Conservation (phyloP, 2,888 invertebrate genomes). For the Drosophila demipolita region DNA sequence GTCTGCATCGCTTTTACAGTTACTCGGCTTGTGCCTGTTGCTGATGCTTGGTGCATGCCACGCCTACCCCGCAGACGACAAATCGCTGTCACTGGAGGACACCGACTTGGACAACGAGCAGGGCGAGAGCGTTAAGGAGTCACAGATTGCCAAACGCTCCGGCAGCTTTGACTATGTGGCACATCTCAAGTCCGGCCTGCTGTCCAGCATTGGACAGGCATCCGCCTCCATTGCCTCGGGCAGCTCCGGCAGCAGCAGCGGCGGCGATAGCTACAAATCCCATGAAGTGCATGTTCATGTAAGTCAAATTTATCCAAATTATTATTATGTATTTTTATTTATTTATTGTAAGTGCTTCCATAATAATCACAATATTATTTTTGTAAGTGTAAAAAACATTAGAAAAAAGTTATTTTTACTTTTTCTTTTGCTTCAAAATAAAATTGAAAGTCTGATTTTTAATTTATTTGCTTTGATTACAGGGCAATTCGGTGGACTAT, state of each 20-base stretch:
- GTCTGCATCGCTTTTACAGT: conserved; percentile 27
- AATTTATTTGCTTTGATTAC: background rate
- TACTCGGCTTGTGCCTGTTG: conserved; percentile 51
- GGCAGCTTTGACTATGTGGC: conserved; percentile 84
- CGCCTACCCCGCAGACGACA: conserved; percentile 75
- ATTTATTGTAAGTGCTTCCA: too few relatives aligned
- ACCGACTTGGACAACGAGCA: conserved; percentile 81
- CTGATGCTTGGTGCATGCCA: conserved; percentile 69
- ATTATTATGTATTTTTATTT: background rate
- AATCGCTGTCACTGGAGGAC: conserved; percentile 75
- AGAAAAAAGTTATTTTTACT: background rate
- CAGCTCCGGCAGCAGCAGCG: conserved; percentile 83
- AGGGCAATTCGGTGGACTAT: conserved; percentile 85
- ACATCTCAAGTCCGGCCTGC: conserved; percentile 82
- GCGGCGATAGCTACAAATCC: conserved; percentile 72
- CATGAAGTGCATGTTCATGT: conserved; percentile 77
- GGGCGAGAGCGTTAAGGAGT: conserved; percentile 79
- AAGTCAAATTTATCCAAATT: conserved; percentile 27
- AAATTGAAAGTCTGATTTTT: background rate
- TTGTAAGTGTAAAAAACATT: background rate
- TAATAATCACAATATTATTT: too few relatives aligned
- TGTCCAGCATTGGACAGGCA: conserved; percentile 83
- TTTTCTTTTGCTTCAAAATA: background rate
- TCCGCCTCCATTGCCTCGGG: conserved; percentile 85
- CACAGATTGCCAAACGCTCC: conserved; percentile 82